Conservation (phyloP, 2,888 invertebrate species). For the Crioceris asparagi region DNA sequence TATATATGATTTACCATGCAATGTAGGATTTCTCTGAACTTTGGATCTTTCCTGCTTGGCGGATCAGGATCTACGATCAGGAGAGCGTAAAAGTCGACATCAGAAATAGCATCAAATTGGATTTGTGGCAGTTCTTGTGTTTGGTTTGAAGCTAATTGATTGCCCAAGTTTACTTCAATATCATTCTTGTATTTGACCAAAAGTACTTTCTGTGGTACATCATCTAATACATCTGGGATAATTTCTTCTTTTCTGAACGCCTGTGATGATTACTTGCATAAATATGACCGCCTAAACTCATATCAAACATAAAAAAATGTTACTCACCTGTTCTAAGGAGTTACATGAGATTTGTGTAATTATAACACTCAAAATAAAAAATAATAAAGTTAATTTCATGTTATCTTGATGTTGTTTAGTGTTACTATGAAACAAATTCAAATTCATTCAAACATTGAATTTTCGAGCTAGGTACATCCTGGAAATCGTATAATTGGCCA, state of each 20-base stretch:
- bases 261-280: no score
- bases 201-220: conserved; percentile 43
- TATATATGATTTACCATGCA: conserved; percentile 64
- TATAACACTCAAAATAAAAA: no score
- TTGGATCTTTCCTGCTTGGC: conserved; percentile 58
- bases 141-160: conserved; percentile 58
- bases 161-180: conserved; percentile 46
- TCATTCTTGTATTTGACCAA: conserved; percentile 43
- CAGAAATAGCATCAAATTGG: conserved; percentile 49
- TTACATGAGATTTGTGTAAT: no score
- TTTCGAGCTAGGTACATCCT: no score
- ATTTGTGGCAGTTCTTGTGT: conserved; percentile 59
- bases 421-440: no score
- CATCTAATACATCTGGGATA: conserved; percentile 48
- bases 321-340: no score
- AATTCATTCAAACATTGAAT: no score
- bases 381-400: no score
- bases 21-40: conserved; percentile 63
- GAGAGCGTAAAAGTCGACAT: conserved; percentile 53
- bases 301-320: no score
- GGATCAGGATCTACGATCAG: conserved; percentile 66
- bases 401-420: no score
- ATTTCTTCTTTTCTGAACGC: conserved; percentile 19
- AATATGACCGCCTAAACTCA: no score
- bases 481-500: no score